phyloP scores from a whole-genome alignment of 2,888 invertebrate genomes.

The Apamea anceps region DNA sequence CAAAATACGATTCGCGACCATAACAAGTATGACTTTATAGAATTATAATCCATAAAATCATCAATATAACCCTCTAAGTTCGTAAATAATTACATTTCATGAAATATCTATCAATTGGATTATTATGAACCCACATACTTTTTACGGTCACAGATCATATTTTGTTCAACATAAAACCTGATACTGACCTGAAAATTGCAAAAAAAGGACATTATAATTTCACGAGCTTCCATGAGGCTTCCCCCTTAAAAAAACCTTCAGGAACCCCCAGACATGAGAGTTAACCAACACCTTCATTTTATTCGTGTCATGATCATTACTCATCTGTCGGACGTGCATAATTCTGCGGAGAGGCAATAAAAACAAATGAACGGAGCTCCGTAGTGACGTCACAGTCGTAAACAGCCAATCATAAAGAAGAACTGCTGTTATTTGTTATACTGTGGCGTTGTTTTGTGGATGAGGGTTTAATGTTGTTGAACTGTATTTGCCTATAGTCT shows the following conservation, averaged over 20 bases:
- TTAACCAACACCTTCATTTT: conserved; percentile 38
- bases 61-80: too few relatives aligned
- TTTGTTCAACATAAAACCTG: too few relatives aligned
- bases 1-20: too few relatives aligned
- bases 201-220: background rate
- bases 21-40: too few relatives aligned
- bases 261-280: background rate
- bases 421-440: conserved; percentile 23
- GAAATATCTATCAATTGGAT: too few relatives aligned
- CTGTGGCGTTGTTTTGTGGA: conserved; percentile 11
- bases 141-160: too few relatives aligned
- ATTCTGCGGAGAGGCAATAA: conserved; percentile 35
- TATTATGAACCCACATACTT: too few relatives aligned
- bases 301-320: conserved; percentile 34
- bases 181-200: background rate
- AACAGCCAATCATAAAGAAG: conserved; percentile 48
- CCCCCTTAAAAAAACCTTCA: background rate
- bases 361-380: conserved; percentile 43
- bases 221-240: background rate
- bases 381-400: conserved; percentile 33
- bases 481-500: conserved; percentile 10
- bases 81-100: too few relatives aligned
- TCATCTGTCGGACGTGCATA: conserved; percentile 29
- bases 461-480: background rate
- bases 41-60: too few relatives aligned